Conservation (phyloP, 2,888 invertebrate genomes). For the Drosophila eohydei region DNA sequence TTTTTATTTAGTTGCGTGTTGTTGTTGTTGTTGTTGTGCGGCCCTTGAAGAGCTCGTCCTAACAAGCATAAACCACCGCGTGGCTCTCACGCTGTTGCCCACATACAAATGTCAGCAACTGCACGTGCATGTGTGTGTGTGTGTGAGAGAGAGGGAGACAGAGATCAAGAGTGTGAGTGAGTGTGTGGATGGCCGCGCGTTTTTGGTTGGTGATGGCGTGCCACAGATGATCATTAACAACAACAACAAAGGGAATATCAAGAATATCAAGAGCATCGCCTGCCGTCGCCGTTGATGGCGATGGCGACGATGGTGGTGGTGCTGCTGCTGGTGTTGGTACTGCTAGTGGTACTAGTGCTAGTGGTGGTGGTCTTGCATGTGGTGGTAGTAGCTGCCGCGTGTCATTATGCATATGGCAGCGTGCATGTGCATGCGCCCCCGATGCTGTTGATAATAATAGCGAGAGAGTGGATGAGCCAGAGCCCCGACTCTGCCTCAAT, state of each 20-base stretch:
- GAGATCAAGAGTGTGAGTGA: constrained; percentile 49
- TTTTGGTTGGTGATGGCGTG: constrained; percentile 76
- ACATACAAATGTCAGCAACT: constrained; percentile 18
- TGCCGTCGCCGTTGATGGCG: constrained; percentile 10
- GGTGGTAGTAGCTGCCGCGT: constrained; percentile 54
- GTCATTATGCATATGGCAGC: constrained; percentile 43
- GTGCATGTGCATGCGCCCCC: constrained; percentile 12
- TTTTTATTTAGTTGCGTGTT: constrained; percentile 33
- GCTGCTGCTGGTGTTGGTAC: constrained; percentile 14
- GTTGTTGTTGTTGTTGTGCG: constrained; percentile 35
- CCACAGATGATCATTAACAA: constrained; percentile 72
- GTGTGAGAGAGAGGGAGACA: constrained; percentile 9
- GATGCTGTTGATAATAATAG: constrained; percentile 51
- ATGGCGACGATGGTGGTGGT: constrained; percentile 10
- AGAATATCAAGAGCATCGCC: constrained; percentile 19
- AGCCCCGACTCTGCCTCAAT: constrained; percentile 28
- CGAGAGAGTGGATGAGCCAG: neutral
- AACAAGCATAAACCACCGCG: constrained; percentile 68
- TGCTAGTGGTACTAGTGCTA: constrained; percentile 12
- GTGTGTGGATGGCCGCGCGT: constrained; percentile 72
- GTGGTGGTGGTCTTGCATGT: constrained; percentile 16
- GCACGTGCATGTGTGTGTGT: constrained; percentile 15
- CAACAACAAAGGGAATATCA: constrained; percentile 26
- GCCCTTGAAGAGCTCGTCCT: constrained; percentile 63
- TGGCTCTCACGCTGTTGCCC: constrained; percentile 57